Percentiles rank a stretch among this genome's conserved stretches.
Evolutionary conservation across 2,888 invertebrate species (phyloP).

Genomic region (Asteroscopus sphinx): DNA sequence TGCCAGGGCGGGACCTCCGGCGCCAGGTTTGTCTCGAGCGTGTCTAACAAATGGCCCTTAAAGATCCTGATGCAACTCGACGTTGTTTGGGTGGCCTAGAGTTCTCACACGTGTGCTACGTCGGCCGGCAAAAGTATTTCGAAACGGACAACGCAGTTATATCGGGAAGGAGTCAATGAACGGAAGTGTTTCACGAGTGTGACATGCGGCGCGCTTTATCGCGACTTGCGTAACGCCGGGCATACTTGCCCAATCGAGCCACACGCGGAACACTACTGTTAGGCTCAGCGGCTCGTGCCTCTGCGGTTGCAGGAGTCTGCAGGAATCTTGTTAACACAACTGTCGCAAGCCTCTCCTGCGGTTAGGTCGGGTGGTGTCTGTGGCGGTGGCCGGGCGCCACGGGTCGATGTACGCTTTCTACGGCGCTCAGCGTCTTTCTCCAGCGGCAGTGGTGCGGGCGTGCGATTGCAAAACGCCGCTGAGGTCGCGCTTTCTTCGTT

Average conservation of each 20-base stretch:
- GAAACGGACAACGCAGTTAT: conserved; percentile 82
- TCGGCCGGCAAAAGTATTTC: conserved; percentile 79
- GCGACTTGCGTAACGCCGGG: conserved; percentile 81
- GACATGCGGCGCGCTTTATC: conserved; percentile 86
- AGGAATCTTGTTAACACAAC: conserved; percentile 77
- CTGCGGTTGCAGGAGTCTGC: conserved; percentile 70
- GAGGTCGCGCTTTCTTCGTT: conserved; percentile 90
- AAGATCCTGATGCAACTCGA: conserved; percentile 69
- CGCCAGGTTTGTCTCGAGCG: conserved; percentile 63
- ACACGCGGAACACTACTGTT: conserved; percentile 67
- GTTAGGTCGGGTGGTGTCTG: conserved; percentile 57
- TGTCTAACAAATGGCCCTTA: conserved; percentile 70
- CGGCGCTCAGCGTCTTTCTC: conserved; percentile 73
- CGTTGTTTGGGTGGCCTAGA: conserved; percentile 57
- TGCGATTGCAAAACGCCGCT: conserved; percentile 87
- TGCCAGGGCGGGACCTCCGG: conserved; percentile 48
- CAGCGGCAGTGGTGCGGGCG: conserved; percentile 64
- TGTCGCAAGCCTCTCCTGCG: conserved; percentile 72
- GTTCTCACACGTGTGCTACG: conserved; percentile 72
- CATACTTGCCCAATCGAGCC: conserved; percentile 81
- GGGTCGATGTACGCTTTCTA: conserved; percentile 84
- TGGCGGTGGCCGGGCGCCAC: conserved; percentile 43
- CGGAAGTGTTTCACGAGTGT: conserved; percentile 88
- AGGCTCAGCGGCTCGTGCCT: conserved; percentile 67
- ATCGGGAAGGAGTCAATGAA: conserved; percentile 89